Evolutionary conservation across 2,888 invertebrate species (phyloP).

Genomic region (Drosophila yooni): DNA sequence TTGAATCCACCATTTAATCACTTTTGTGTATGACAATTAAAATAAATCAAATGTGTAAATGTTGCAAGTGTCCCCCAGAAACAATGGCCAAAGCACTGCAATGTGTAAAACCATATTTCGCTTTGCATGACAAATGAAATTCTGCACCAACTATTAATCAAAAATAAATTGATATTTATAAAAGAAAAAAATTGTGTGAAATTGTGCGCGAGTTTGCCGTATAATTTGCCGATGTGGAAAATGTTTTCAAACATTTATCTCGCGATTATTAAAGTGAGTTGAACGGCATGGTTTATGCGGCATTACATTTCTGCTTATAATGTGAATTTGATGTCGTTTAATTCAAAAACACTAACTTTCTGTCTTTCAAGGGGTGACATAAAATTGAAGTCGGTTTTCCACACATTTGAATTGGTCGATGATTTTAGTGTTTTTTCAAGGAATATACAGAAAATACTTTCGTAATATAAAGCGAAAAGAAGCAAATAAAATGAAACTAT

Average conservation of each 20-base stretch:
- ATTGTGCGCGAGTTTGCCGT: slow-evolving; percentile 21
- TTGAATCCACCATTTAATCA: background rate
- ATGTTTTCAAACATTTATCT: background rate
- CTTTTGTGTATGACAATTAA: background rate
- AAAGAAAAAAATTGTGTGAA: background rate
- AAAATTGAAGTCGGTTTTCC: background rate
- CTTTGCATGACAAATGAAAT: slow-evolving; percentile 40
- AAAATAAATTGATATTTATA: slow-evolving; percentile 5
- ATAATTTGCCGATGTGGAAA: slow-evolving; percentile 25
- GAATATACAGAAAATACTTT: background rate
- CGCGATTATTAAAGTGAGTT: background rate
- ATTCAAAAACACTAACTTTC: background rate
- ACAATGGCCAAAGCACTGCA: slow-evolving; percentile 8
- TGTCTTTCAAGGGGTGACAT: background rate
- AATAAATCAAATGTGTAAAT: slow-evolving; percentile 17
- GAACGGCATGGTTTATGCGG: background rate
- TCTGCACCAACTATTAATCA: slow-evolving; percentile 45
- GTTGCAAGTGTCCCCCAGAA: slow-evolving; percentile 1
- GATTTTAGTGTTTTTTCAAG: background rate
- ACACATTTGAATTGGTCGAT: background rate
- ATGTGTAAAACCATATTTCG: slow-evolving; percentile 30
- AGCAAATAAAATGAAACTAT: background rate
- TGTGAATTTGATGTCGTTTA: background rate
- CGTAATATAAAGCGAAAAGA: background rate
- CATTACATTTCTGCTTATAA: background rate